phyloP scores from a whole-genome alignment of 2,888 invertebrate species.

The Drosophila prolongata region DNA sequence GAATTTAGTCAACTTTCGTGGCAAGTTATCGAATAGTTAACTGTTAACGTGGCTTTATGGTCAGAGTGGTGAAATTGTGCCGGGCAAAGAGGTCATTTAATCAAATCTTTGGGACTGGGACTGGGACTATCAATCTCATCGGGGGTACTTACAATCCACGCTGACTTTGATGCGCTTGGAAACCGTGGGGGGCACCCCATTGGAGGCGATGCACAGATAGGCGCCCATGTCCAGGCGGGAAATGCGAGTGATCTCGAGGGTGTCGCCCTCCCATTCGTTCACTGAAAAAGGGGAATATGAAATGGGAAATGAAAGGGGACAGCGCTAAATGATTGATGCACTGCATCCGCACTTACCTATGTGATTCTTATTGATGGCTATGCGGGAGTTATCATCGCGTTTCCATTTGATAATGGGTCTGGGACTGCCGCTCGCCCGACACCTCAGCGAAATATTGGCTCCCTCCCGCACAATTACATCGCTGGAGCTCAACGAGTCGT shows the following conservation, averaged over 20 bases:
- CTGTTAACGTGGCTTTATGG: conserved; percentile 14
- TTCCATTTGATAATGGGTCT: conserved; percentile 96
- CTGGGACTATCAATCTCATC: neutral
- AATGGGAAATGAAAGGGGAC: neutral
- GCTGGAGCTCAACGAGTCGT: conserved; percentile 94
- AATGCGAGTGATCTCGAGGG: conserved; percentile 92
- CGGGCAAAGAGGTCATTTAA: conserved; percentile 38
- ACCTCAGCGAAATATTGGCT: conserved; percentile 94
- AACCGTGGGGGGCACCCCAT: conserved; percentile 95
- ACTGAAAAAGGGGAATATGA: conserved; percentile 85
- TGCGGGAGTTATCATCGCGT: conserved; percentile 94
- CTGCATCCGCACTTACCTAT: conserved; percentile 86
- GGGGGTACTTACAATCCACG: conserved; percentile 93
- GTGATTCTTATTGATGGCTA: conserved; percentile 93
- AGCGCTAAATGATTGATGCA: conserved; percentile 74
- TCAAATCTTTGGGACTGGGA: conserved; percentile 3
- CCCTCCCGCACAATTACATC: conserved; percentile 95
- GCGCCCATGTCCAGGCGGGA: conserved; percentile 96
- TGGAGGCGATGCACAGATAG: conserved; percentile 94
- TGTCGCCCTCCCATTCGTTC: conserved; percentile 93
- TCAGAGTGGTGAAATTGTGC: neutral
- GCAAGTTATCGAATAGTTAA: conserved; percentile 29
- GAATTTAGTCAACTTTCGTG: conserved; percentile 38
- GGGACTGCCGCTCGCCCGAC: conserved; percentile 95
- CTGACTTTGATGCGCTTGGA: conserved; percentile 97